Evolutionary conservation across 2,888 invertebrate genomes (phyloP), one percentile per base, ranked within the genome.

Genomic region (Eupithecia pulchellata): DNA sequence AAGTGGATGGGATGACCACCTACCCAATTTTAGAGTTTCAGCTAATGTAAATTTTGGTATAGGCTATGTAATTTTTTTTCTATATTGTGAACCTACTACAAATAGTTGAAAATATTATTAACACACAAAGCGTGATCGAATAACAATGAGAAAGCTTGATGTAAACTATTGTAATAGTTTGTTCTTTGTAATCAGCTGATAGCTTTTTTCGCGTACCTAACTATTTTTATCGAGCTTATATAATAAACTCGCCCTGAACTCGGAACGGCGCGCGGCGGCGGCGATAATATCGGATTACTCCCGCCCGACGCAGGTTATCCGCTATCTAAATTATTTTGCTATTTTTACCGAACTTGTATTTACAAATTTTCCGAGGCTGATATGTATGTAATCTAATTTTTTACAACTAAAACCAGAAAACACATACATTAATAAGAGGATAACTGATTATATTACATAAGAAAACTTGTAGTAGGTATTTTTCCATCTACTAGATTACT

Each of bases 281-380:
- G n/a, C 29, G n/a, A 9, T n/a, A 58, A 17, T 32, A 2, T 30
- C 6, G 58, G 30, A 30, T 58, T 32, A 58, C 58, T 32, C 9
- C 57, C 27, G 17, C 9, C 57, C 27, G 17, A 17, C 5, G 17
- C 29, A n/a, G 27, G 30, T n/a, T n/a, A 58, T 29, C 9, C 32
- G 32, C 58, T n/a, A n/a, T 17, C 30, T 17, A 58, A 30, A 8
- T 57, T 57, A 57, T 57, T 57, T 57, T 57, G 27, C 29, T 29
- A 57, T 57, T 27, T 57, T 29, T 20, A 20, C 11, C 47, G 20
- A 47, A 20, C 20, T 9, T 20, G 20, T 47, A 47, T 20, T 47
- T 4, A 47, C 9, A 47, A 47, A 47, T 47, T 0, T 47, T 20
- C 11, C 9, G 47, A 11, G 47, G 20, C 20, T 1, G 47, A 9